Evolutionary conservation across 1,140 invertebrate genomes (phyloP).

Genomic region (Zaprionus inermis): DNA sequence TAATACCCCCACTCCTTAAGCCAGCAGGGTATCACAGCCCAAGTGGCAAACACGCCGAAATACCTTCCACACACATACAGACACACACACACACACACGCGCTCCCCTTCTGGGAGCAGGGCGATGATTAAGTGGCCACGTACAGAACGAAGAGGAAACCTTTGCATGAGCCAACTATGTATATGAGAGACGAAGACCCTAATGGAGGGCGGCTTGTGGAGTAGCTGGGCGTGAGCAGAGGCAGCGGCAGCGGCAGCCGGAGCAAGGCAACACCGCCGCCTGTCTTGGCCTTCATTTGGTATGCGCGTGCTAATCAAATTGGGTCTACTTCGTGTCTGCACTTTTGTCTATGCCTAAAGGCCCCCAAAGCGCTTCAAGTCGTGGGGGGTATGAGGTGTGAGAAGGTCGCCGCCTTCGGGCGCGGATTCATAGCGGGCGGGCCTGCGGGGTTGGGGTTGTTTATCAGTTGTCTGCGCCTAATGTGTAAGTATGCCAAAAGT

Average conservation of each 20-base stretch:
- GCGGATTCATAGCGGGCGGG: too few relatives aligned
- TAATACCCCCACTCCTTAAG: not conserved
- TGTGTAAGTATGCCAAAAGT: constrained; percentile 81
- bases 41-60: constrained; percentile 55
- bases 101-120: constrained; percentile 19
- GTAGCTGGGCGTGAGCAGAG: constrained; percentile 3
- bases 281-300: constrained; percentile 62
- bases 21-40: constrained; percentile 13
- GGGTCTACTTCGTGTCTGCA: constrained; percentile 78
- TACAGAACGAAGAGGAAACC: constrained; percentile 30
- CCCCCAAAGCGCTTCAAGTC: not conserved
- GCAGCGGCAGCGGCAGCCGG: constrained; percentile 1
- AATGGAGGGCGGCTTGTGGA: not conserved
- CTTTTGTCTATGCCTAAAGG: constrained; percentile 43
- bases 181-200: not conserved
- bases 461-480: constrained; percentile 77
- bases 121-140: constrained; percentile 75
- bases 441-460: constrained; percentile 46
- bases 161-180: not conserved
- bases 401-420: constrained; percentile 1
- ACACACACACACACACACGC: not conserved
- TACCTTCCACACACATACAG: constrained; percentile 24
- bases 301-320: constrained; percentile 78
- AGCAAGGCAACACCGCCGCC: constrained; percentile 24
- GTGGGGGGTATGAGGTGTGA: constrained; percentile 12